Evolutionary conservation across 1,140 invertebrate species (phyloP).

Genomic region (Thaumetopoea pityocampa): DNA sequence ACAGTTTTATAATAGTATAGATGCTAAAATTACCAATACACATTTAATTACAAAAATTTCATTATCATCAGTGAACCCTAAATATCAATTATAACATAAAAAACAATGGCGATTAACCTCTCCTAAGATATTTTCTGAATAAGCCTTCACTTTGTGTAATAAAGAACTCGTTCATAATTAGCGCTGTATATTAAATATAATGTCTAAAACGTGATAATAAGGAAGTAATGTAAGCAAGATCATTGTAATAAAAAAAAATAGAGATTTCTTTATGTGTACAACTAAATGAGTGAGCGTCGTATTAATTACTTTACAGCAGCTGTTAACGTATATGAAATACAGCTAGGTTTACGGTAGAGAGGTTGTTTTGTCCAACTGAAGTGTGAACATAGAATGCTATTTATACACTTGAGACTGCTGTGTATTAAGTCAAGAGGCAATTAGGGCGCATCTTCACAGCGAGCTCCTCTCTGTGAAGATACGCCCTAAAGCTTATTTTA

Average conservation of each 20-base stretch:
- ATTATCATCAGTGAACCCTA: slow-evolving; percentile 30
- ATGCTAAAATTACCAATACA: too few species aligned
- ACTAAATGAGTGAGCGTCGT: slow-evolving; percentile 51
- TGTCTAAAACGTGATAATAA: slow-evolving; percentile 60
- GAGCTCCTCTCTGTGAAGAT: too few species aligned
- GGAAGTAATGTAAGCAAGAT: slow-evolving; percentile 63
- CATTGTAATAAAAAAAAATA: slow-evolving; percentile 59
- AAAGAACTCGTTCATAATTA: slow-evolving; percentile 59
- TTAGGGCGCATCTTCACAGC: too few species aligned
- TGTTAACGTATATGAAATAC: slow-evolving; percentile 44
- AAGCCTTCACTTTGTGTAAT: slow-evolving; percentile 46
- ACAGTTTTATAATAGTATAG: too few species aligned
- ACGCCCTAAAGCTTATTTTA: too few species aligned
- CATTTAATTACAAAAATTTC: too few species aligned
- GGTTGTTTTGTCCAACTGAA: slow-evolving; percentile 20
- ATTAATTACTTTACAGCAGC: slow-evolving; percentile 51
- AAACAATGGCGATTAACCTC: slow-evolving; percentile 56
- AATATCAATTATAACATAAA: slow-evolving; percentile 36
- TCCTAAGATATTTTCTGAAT: slow-evolving; percentile 44
- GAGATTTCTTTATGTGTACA: slow-evolving; percentile 60
- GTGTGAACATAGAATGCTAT: too few species aligned
- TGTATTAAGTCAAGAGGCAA: too few species aligned
- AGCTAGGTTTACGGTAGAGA: slow-evolving; percentile 33
- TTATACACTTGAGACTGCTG: too few species aligned
- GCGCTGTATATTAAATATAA: slow-evolving; percentile 59